These are phyloP conservation scores for Atlantisia rogersi DNA, from an alignment of 2,113 vertebrate genomes.

Conservation along the genomic window DNA sequence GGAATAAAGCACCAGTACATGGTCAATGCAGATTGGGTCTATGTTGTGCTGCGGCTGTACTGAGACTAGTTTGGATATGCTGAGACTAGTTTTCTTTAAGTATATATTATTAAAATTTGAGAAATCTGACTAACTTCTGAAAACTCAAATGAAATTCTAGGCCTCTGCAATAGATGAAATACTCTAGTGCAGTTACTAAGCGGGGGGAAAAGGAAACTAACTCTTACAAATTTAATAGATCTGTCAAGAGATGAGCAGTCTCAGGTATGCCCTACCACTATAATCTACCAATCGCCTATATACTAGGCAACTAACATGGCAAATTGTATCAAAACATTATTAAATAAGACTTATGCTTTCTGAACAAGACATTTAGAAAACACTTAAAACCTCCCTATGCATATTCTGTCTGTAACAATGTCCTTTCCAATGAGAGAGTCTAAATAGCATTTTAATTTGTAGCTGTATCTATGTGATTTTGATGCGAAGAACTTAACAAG, in stretches of 20 bases:
- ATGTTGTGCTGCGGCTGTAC: background rate
- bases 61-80: background rate
- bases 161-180: background rate
- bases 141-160: background rate
- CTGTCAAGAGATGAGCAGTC: background rate
- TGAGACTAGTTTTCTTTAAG: background rate
- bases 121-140: background rate
- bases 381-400: background rate
- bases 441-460: background rate
- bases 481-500: background rate
- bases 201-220: background rate
- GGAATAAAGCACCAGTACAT: background rate
- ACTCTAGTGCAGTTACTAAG: background rate
- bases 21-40: accelerated
- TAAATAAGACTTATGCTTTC: background rate
- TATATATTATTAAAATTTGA: background rate
- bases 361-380: background rate
- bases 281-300: background rate
- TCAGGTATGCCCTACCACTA: background rate
- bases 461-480: background rate
- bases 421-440: background rate
- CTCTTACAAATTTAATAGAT: background rate
- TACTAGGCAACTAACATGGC: background rate
- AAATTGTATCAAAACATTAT: background rate
- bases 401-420: background rate